phyloP scores from a whole-genome alignment of 92 coral and sea anemone species.

The Blastomussa wellsi region DNA sequence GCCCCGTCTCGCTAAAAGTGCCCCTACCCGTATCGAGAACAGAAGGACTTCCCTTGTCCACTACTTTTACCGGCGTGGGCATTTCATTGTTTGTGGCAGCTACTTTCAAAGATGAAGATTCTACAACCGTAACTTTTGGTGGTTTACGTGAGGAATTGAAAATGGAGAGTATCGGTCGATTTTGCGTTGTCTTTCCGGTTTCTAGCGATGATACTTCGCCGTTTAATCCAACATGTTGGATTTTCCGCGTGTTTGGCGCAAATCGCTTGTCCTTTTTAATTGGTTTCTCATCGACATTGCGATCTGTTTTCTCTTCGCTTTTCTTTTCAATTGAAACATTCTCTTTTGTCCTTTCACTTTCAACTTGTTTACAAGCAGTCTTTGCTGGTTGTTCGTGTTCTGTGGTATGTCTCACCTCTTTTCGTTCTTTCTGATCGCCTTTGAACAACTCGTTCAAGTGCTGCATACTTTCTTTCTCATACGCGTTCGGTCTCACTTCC shows the following conservation, averaged over 20 bases:
- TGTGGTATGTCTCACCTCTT: conserved; percentile 20
- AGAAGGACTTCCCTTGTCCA: conserved; percentile 72
- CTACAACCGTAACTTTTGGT: conserved; percentile 42
- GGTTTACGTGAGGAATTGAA: conserved; percentile 40
- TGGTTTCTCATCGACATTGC: not conserved
- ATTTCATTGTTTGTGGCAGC: conserved; percentile 33
- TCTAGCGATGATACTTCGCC: conserved; percentile 87
- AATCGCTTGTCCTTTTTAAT: conserved; percentile 23
- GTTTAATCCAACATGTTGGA: conserved; percentile 78
- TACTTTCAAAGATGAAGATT: conserved; percentile 32
- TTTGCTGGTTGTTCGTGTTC: conserved; percentile 23
- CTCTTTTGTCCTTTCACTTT: conserved; percentile 11
- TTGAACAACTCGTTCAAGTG: conserved; percentile 88
- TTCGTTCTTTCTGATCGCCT: conserved; percentile 70
- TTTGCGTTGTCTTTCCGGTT: conserved; percentile 41
- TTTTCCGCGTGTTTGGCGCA: conserved; percentile 44
- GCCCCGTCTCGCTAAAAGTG: conserved; percentile 35
- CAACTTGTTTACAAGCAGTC: conserved; percentile 1
- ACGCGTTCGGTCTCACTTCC: conserved; percentile 73
- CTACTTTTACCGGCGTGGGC: conserved; percentile 45
- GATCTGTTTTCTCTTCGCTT: conserved; percentile 18
- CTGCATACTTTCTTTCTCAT: conserved; percentile 79
- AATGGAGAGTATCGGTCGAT: conserved; percentile 42
- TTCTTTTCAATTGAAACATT: not conserved
- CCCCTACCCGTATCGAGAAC: conserved; percentile 44